Evolutionary conservation across 2,797 vertebrate genomes (phyloP), one percentile per base, ranked within the genome.

Genomic region (Malacoraja senta): DNA sequence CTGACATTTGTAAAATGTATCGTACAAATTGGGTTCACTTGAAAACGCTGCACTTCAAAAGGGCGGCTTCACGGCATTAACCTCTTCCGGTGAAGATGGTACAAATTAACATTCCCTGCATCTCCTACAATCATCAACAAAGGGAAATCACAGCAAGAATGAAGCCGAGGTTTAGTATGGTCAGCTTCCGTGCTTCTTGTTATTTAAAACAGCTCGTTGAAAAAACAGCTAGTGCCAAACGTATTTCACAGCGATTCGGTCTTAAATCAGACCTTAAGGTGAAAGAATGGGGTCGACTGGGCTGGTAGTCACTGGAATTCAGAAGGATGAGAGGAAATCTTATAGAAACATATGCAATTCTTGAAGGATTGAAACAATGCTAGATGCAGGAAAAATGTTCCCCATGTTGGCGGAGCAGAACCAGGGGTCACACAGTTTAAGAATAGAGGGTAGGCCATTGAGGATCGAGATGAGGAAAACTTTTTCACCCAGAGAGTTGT

Each of bases 1-100:
- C 74, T 91, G 90, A 74, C 90, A 91, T 91, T 91, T 74, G 44
- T 72, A 91, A 74, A 91, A 74, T 44, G 90, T 68, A 53, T 74
- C 9, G 68, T 91, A 91, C 90, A 91, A 91, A 91, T 91, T 74
- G 53, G 90, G 90, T 91, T 71, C 90, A 44, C 21, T 72, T 91
- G 38, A 91, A 53, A 53, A 91, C 71, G 32, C n/a, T 71, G 38
- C 68, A 53, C 68, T 91, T 91, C 65, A 74, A 74, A 35, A 74
- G 21, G 44, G 68, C 35, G 26, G 32, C n/a, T 68, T n/a, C 63
- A 35, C 63, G 68, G 84, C 63, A 88, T 88, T 72, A 91, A 91
- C 90, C 90, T 53, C 90, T 32, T 53, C 71, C 24, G 35, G 68
- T 24, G 65, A 21, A 58, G 68, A 74, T 26, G 38, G 21, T 68